Conservation (phyloP, 2,113 vertebrate genomes). For the Orycteropus afer region DNA sequence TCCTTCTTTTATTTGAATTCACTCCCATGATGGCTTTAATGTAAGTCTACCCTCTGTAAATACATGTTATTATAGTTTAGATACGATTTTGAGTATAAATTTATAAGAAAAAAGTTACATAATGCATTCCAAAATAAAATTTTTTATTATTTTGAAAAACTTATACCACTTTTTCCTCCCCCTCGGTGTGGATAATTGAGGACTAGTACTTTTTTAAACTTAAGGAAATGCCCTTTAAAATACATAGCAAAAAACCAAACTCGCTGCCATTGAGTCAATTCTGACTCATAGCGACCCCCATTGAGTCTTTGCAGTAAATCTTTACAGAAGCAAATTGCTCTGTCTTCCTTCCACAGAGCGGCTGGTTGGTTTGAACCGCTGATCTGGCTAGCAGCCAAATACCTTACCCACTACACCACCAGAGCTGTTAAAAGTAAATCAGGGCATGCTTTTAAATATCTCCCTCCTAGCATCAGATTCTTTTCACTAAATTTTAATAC, state of each 20-base stretch:
- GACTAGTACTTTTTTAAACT: conserved; percentile 43
- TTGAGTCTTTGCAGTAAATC: too few species aligned
- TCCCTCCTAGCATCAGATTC: neutral
- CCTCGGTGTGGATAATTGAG: conserved; percentile 14
- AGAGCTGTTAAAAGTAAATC: conserved; percentile 12
- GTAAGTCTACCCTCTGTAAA: conserved; percentile 11
- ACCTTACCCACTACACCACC: too few species aligned
- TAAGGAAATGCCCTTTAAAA: conserved; percentile 35
- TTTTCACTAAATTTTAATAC: conserved; percentile 30
- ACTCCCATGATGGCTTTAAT: conserved; percentile 19
- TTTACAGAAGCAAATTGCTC: too few species aligned
- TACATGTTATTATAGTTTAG: conserved; percentile 41
- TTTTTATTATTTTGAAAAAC: conserved; percentile 32
- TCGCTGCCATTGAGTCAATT: too few species aligned
- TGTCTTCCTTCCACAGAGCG: too few species aligned
- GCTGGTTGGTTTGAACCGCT: too few species aligned
- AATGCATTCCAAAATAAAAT: conserved; percentile 51
- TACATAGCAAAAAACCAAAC: neutral
- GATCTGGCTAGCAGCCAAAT: too few species aligned
- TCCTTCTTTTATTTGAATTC: conserved; percentile 42
- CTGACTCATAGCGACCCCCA: too few species aligned
- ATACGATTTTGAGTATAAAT: conserved; percentile 54
- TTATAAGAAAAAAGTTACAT: conserved; percentile 34
- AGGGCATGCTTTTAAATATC: neutral
- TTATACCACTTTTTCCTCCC: conserved; percentile 25